phyloP scores from a whole-genome alignment of 2,888 invertebrate species.

The Tupiocoris notatus region DNA sequence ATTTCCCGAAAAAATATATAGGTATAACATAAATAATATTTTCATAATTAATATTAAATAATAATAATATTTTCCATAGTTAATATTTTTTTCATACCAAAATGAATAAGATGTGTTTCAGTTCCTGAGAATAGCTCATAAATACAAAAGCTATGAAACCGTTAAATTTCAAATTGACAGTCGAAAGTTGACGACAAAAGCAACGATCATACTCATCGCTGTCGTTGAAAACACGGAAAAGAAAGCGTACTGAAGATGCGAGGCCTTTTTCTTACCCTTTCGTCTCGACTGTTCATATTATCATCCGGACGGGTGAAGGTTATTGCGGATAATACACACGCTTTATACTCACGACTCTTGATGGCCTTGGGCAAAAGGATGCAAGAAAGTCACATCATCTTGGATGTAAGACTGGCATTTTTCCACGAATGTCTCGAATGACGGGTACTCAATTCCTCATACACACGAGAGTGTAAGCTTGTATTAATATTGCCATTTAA shows the following conservation, averaged over 20 bases:
- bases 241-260: neutral
- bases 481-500: conserved; percentile 3
- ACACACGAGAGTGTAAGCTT: neutral
- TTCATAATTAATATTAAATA: no score
- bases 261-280: conserved; percentile 13
- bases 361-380: conserved; percentile 8
- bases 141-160: no score
- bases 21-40: no score
- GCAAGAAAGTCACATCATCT: conserved; percentile 9
- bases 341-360: conserved; percentile 4
- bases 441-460: neutral
- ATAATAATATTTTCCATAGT: no score
- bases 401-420: neutral
- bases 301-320: conserved; percentile 1
- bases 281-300: neutral
- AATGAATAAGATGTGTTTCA: no score
- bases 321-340: conserved; percentile 17
- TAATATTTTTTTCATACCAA: no score
- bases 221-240: conserved; percentile 8
- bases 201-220: no score
- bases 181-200: no score
- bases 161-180: no score
- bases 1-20: no score
- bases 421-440: neutral
- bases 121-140: no score